Percentiles rank a stretch among this genome's conserved stretches.
These are phyloP conservation scores for Cathartes aura DNA, from an alignment of 2,113 vertebrate genomes.

Conservation along the genomic window DNA sequence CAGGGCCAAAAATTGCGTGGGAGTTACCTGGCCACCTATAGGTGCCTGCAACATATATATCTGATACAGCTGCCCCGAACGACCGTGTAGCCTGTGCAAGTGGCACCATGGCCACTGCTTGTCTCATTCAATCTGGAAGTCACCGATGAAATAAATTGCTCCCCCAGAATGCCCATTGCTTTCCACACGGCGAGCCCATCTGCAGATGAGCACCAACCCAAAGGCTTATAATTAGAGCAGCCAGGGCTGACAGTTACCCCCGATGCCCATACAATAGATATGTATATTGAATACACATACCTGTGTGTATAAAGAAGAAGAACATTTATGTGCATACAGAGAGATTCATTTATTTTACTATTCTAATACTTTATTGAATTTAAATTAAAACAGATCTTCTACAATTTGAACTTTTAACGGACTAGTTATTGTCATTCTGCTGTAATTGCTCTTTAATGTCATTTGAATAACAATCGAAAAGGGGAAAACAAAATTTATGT, in stretches of 20 bases:
- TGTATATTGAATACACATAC: background rate
- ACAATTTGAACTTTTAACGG: conserved; percentile 51
- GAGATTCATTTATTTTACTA: background rate
- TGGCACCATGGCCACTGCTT: too few species aligned
- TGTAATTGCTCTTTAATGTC: conserved; percentile 59
- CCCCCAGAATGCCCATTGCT: background rate
- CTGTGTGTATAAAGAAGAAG: background rate
- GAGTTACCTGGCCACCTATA: background rate
- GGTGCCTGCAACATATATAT: background rate
- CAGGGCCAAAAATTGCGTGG: accelerated
- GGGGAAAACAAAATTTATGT: conserved; percentile 70
- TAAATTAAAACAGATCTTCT: conserved; percentile 54
- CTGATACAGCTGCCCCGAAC: accelerated
- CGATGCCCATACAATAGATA: accelerated
- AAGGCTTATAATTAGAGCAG: background rate
- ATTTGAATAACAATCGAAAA: conserved; percentile 62
- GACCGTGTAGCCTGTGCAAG: accelerated
- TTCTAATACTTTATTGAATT: conserved; percentile 44
- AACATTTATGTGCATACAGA: background rate
- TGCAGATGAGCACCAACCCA: background rate
- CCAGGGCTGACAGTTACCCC: background rate
- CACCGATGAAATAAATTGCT: background rate
- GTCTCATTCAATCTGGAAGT: background rate
- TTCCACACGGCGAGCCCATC: accelerated
- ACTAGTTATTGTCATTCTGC: conserved; percentile 49